These are phyloP conservation scores for Pantherophis alleghaniensis DNA, from an alignment of 2,797 vertebrate species.

Conservation along the genomic window DNA sequence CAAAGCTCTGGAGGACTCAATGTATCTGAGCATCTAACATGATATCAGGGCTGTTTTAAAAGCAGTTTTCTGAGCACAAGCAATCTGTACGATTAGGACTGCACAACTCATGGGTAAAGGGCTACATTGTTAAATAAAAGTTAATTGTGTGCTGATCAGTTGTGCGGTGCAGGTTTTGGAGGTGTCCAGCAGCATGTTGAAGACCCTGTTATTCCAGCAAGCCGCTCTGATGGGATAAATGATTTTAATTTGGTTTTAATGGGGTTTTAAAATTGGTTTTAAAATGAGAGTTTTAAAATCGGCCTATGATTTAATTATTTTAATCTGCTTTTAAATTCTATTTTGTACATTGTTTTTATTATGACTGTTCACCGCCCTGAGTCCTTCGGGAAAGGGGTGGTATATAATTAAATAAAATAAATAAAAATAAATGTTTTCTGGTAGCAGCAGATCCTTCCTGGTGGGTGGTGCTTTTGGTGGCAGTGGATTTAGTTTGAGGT, in stretches of 20 bases:
- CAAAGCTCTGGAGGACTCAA: conserved; percentile 48
- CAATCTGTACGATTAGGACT: not conserved
- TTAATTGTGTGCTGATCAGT: not conserved
- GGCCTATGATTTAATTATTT: too few relatives aligned
- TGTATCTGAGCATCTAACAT: conserved; percentile 47
- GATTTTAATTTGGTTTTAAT: too few relatives aligned
- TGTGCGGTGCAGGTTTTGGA: not conserved
- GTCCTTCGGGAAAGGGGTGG: too few relatives aligned
- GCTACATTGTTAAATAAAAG: not conserved
- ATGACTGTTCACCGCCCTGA: too few relatives aligned
- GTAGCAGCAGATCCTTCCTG: not conserved
- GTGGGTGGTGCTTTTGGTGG: not conserved
- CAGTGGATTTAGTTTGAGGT: not conserved
- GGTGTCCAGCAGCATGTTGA: not conserved
- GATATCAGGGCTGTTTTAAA: conserved; percentile 36
- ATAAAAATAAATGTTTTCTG: not conserved
- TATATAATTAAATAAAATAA: too few relatives aligned
- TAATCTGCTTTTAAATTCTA: too few relatives aligned
- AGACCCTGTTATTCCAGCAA: too few relatives aligned
- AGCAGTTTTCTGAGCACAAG: conserved; percentile 37
- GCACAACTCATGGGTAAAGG: not conserved
- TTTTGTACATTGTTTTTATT: too few relatives aligned
- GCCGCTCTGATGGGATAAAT: too few relatives aligned
- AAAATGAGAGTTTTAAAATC: too few relatives aligned
- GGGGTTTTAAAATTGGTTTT: too few relatives aligned